phyloP scores from a whole-genome alignment of 1,140 invertebrate genomes.

The Marisa cornuarietis region DNA sequence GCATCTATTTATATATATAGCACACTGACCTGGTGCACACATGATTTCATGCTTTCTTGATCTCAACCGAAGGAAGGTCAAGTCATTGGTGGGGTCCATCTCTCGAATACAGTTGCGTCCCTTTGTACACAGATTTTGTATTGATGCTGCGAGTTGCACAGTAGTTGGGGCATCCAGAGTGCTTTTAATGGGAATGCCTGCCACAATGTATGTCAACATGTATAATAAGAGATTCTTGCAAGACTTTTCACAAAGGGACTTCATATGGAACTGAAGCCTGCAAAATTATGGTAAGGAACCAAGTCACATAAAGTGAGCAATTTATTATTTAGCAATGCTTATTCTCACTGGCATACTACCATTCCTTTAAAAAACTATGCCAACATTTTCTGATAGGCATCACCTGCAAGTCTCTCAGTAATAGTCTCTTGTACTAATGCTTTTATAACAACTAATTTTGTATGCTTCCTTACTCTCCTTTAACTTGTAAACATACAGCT shows the following conservation, averaged over 20 bases:
- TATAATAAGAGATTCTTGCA: neutral
- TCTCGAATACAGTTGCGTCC: constrained; percentile 92
- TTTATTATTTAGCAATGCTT: too few species aligned
- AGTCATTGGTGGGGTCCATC: constrained; percentile 95
- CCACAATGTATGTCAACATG: neutral
- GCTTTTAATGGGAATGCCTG: constrained; percentile 90
- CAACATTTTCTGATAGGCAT: too few species aligned
- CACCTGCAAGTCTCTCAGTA: too few species aligned
- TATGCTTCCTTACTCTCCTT: too few species aligned
- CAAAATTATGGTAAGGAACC: too few species aligned
- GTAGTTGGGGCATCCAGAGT: constrained; percentile 96
- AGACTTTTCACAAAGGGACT: neutral
- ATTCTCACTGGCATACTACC: too few species aligned
- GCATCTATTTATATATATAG: neutral
- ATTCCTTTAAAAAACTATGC: too few species aligned
- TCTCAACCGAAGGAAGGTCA: constrained; percentile 92
- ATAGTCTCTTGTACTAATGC: too few species aligned
- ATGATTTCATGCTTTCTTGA: constrained; percentile 99
- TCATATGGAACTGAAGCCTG: too few species aligned
- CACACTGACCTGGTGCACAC: constrained; percentile 82
- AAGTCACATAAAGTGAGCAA: too few species aligned
- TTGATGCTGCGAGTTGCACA: constrained; percentile 92
- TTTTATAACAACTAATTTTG: too few species aligned
- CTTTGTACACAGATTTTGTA: constrained; percentile 91
- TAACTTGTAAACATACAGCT: too few species aligned